These are phyloP conservation scores for sheep (Ovis aries) DNA, from an alignment of 2,113 vertebrate genomes.

Conservation along the genomic window DNA sequence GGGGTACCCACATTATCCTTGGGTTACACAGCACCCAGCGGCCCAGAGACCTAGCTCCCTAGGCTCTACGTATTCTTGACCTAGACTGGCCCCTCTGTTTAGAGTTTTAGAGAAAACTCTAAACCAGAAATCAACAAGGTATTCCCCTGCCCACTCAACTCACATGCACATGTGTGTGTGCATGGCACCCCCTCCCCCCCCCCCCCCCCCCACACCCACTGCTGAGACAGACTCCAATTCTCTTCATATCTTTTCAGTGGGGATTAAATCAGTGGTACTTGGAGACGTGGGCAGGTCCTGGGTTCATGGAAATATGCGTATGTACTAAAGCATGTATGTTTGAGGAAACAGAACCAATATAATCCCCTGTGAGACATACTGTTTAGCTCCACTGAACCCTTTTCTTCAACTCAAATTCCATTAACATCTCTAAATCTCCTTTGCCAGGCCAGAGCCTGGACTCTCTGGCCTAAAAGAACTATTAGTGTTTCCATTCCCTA, in stretches of 20 bases:
- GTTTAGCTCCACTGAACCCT: neutral
- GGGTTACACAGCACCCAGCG: neutral
- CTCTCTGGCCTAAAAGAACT: neutral
- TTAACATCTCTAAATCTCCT: neutral
- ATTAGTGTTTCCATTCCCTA: neutral
- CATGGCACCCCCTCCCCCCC: neutral
- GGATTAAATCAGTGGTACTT: neutral
- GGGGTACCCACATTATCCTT: neutral
- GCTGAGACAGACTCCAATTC: neutral
- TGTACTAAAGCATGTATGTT: neutral
- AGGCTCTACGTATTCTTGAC: neutral
- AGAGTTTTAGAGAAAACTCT: neutral
- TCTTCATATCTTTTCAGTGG: neutral
- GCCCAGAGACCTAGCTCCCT: neutral
- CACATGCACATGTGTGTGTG: fast-evolving
- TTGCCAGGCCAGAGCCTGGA: neutral
- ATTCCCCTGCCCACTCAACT: neutral
- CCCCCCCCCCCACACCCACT: fast-evolving
- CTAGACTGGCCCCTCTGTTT: neutral
- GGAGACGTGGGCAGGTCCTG: neutral
- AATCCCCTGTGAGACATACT: neutral
- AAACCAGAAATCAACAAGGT: neutral
- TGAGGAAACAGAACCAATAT: neutral
- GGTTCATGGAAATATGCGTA: neutral
- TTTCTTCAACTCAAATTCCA: neutral